These are phyloP conservation scores for Oncorhynchus kisutch DNA, from an alignment of 2,113 vertebrate species.

Conservation along the genomic window DNA sequence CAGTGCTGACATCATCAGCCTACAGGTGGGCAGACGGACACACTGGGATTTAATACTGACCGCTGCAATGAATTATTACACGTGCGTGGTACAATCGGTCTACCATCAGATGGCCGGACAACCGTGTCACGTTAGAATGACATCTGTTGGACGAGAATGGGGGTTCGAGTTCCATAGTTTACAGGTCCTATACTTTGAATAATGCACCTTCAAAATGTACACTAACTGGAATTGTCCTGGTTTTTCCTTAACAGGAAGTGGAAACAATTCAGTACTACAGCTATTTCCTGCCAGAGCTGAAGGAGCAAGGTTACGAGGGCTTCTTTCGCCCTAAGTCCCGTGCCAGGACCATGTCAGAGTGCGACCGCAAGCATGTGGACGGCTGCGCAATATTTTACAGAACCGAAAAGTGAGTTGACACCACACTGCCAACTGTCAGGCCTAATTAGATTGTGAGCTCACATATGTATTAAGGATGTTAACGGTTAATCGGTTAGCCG, in stretches of 20 bases:
- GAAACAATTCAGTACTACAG: constrained; percentile 97
- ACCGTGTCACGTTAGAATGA: too few species aligned
- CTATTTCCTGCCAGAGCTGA: constrained; percentile 93
- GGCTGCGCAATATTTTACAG: constrained; percentile 98
- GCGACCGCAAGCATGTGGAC: constrained; percentile 96
- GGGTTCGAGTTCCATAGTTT: too few species aligned
- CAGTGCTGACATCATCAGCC: constrained; percentile 94
- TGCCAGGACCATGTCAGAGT: constrained; percentile 97
- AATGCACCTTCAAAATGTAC: too few species aligned
- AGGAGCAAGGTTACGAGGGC: constrained; percentile 94
- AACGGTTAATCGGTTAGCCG: too few species aligned
- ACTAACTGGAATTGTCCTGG: background rate
- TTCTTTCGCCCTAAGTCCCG: constrained; percentile 98
- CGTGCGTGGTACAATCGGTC: too few species aligned
- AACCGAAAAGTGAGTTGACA: constrained; percentile 85
- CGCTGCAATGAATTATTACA: too few species aligned
- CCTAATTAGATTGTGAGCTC: too few species aligned
- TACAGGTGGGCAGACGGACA: constrained; percentile 80
- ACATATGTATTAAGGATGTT: too few species aligned
- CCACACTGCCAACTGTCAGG: too few species aligned
- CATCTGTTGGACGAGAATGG: too few species aligned
- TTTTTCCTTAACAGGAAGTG: constrained; percentile 82
- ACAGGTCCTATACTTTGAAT: too few species aligned
- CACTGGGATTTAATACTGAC: background rate
- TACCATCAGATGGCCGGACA: too few species aligned